A percentile compares a stretch with the other conserved stretches of the same genome.
Conservation (phyloP, 2,888 invertebrate species). For the Mythimna pallens region DNA sequence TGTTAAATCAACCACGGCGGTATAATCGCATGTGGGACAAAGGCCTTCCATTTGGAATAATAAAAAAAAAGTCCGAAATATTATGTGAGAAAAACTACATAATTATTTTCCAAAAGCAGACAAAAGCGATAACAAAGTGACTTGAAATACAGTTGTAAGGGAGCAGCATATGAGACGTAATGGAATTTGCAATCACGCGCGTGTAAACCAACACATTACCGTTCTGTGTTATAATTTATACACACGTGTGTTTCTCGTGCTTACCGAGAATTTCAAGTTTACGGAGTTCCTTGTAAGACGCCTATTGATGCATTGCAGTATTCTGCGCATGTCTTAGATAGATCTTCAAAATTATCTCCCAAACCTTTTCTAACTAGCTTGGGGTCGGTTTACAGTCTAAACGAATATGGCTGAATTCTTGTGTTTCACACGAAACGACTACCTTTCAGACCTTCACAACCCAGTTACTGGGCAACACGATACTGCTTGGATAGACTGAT, state of each 20-base stretch:
- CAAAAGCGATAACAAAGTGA: conserved; percentile 9
- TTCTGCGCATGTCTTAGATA: neutral
- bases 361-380: too few relatives aligned
- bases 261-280: conserved; percentile 8
- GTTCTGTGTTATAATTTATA: conserved; percentile 37
- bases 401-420: too few relatives aligned
- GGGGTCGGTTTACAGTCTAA: too few relatives aligned
- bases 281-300: conserved; percentile 1
- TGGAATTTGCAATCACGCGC: conserved; percentile 64
- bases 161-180: conserved; percentile 42
- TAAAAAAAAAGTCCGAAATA: neutral
- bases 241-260: conserved; percentile 19
- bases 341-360: too few relatives aligned
- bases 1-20: too few relatives aligned
- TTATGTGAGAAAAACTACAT: neutral
- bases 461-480: too few relatives aligned
- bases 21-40: too few relatives aligned
- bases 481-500: too few relatives aligned
- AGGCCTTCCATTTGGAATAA: too few relatives aligned
- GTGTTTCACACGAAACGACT: too few relatives aligned
- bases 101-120: too few relatives aligned
- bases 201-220: conserved; percentile 53
- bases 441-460: too few relatives aligned
- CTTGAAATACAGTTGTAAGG: conserved; percentile 15
- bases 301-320: conserved; percentile 7